A percentile compares a stretch with the other conserved stretches of the same genome.
Evolutionary conservation across 2,113 vertebrate genomes (phyloP).

Genomic region (Ammodytes marinus): DNA sequence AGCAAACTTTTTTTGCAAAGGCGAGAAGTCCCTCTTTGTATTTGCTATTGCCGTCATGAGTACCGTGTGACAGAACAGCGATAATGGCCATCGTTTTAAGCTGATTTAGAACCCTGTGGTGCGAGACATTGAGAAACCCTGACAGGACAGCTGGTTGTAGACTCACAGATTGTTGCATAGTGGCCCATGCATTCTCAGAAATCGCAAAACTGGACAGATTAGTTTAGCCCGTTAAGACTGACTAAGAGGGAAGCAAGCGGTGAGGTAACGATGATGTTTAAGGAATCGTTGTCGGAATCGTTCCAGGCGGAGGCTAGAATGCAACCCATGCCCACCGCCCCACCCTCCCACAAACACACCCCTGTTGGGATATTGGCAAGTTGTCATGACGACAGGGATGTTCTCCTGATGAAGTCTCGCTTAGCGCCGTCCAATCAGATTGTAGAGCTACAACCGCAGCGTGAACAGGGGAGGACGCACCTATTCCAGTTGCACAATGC

Average conservation of each 20-base stretch:
- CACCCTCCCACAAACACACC: constrained; percentile 78
- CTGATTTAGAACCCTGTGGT: constrained; percentile 76
- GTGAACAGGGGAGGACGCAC: constrained; percentile 97
- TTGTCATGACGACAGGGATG: constrained; percentile 99
- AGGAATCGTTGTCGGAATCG: constrained; percentile 77
- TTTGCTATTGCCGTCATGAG: constrained; percentile 34
- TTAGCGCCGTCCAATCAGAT: constrained; percentile 98
- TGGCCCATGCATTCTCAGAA: constrained; percentile 36
- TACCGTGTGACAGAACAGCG: constrained; percentile 55
- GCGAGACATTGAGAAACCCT: constrained; percentile 71
- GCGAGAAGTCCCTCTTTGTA: constrained; percentile 21
- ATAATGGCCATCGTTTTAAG: constrained; percentile 74
- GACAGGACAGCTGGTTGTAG: constrained; percentile 74
- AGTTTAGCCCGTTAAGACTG: constrained; percentile 66
- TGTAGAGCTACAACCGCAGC: constrained; percentile 96
- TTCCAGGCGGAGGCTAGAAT: constrained; percentile 85
- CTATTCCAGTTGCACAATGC: constrained; percentile 97
- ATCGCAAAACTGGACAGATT: constrained; percentile 62
- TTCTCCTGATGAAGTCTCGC: constrained; percentile 98
- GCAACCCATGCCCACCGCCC: constrained; percentile 66
- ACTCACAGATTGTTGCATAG: constrained; percentile 42
- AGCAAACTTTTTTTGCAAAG: constrained; percentile 33
- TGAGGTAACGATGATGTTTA: constrained; percentile 90
- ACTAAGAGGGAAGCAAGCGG: constrained; percentile 62
- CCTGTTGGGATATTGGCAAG: constrained; percentile 89